Base-by-base conservation (phyloP, 1,140 invertebrate species). In the Olivierus martensii region DNA sequence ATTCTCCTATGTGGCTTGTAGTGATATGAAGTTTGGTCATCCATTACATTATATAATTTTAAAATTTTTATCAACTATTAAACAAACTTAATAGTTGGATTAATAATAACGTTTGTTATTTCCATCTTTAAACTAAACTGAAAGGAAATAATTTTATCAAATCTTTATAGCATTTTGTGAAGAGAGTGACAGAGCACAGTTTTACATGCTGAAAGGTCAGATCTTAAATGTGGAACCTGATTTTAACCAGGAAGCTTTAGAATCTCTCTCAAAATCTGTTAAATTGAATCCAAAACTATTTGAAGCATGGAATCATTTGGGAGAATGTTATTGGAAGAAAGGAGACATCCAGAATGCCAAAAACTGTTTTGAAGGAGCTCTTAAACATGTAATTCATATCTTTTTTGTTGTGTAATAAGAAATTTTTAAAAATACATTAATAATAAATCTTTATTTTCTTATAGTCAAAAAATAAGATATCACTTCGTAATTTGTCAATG, bases 271-370 rank as follows among this genome's bases (percentile, higher is more conserved):
- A 28, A 86, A 85, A 71, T 81, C 86, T 44, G 81, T 90, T 1
- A 91, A 91, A 71, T 69, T 91, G 15, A 81, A 89, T 65, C 85
- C 85, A 12, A 82, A 81, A 58, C 70, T 83, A 50, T 75, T 84
- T 1, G 81, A 85, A 53, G 87, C 86, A 5, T 92, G 87, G 87
- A 90, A 90, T 66, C 81, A 89, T 65, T 71, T 93, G 10, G 88
- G 87, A 6, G 85, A 89, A 67, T 87, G 83, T 67, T 88, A 87
- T 67, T 90, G 84, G 80, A 90, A 90, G 67, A 84, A 84, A 67
- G 77, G 81, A 62, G 83, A 89, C 65, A 71, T 88, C 21, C 72
- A 78, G 59, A 80, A 84, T 59, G 85, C 87, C 2, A 83, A 82
- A 63, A 86, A 83, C 63, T 91, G 87, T 69, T 91, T 91, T 71